Conservation (phyloP, 2,113 vertebrate genomes). For the Odontophorus gujanensis region DNA sequence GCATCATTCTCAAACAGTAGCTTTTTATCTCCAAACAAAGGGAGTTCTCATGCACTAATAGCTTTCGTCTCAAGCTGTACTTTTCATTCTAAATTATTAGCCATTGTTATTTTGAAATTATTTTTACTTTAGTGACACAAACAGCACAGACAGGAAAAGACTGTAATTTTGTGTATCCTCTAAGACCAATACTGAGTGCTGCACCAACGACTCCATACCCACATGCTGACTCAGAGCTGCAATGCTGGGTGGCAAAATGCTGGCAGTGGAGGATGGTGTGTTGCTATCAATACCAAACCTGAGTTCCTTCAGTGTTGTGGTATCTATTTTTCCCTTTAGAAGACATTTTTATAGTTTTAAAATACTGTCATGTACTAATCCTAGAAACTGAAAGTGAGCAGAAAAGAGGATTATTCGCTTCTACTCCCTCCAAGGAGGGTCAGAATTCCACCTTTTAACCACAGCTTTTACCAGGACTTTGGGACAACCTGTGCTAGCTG, state of each 20-base stretch:
- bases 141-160: slow-evolving; percentile 18
- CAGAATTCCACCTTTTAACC: neutral
- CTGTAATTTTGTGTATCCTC: neutral
- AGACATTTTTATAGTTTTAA: neutral
- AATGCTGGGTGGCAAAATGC: neutral
- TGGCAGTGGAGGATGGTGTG: neutral
- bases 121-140: slow-evolving; percentile 37
- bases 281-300: neutral
- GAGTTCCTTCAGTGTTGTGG: neutral
- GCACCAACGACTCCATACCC: neutral
- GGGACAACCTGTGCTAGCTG: neutral
- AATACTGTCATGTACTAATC: neutral
- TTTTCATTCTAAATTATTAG: neutral
- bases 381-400: neutral
- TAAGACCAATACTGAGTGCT: neutral
- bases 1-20: neutral
- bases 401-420: neutral
- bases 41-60: neutral
- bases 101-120: slow-evolving; percentile 20
- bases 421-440: neutral
- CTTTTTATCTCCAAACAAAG: neutral
- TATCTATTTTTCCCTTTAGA: neutral
- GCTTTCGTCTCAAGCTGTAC: neutral
- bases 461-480: neutral
- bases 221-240: neutral